Percentiles rank a stretch among this genome's conserved stretches.
Conservation (phyloP, 2,797 vertebrate species). For the Nyctalus aviator region DNA sequence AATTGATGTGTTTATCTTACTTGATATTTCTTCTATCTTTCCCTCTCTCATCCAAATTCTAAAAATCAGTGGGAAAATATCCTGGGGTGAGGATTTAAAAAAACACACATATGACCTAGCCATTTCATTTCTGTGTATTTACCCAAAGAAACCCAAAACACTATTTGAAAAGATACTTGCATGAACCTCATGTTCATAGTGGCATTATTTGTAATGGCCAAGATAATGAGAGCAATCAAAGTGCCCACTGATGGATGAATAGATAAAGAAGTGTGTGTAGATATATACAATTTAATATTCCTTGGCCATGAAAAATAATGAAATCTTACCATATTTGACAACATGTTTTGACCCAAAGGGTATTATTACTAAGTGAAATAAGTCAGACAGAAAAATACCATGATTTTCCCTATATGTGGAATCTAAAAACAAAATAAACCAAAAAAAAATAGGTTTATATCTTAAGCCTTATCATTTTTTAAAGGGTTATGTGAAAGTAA, state of each 20-base stretch:
- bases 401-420: background rate
- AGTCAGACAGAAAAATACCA: background rate
- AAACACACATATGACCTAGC: background rate
- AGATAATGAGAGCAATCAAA: background rate
- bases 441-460: background rate
- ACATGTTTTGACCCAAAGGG: background rate
- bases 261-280: background rate
- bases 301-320: background rate
- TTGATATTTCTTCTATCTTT: no score
- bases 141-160: background rate
- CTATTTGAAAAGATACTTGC: background rate
- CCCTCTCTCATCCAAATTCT: no score
- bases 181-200: background rate
- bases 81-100: no score
- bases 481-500: background rate
- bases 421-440: background rate
- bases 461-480: constrained; percentile 28
- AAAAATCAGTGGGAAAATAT: no score
- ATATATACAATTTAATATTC: background rate
- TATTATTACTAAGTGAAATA: background rate
- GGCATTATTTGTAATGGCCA: background rate
- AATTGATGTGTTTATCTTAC: no score
- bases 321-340: background rate
- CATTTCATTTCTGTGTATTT: background rate
- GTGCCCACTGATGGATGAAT: background rate